Evolutionary conservation across 37 sponge, comb jelly and placozoan genomes (phyloP), one percentile per base, ranked within the genome.

Genomic region (Amphimedon queenslandica): DNA sequence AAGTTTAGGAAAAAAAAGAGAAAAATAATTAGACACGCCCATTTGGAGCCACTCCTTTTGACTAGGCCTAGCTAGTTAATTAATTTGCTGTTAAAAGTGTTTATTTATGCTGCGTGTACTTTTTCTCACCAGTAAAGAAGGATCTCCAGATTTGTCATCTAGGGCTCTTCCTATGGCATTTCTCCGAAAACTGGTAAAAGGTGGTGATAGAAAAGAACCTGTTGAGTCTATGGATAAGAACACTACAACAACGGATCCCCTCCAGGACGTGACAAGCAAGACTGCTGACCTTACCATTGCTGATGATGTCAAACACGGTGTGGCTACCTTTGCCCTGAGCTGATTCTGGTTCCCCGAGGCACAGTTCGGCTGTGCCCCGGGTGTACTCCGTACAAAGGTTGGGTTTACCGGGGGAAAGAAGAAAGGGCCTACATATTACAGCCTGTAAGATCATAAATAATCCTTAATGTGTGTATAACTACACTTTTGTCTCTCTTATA

Each of bases 331-430:
- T 32, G 97, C 97, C 1, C 77, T 96, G 39, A 96, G 97, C 97
- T 96, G 97, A 96, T 96, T 96, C 79, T 96, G 97, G 97, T 96
- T 96, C 74, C 97, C 97, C 85, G 97, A 96, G 91, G 93, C 97
- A 51, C 97, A 96, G 94, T 93, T 90, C 68, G 97, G 90, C 82
- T 60, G 91, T 75, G 93, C 81, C 85, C 76, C 78, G 67, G 97
- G 97, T 55, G 94, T 96, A 43, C 82, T 96, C 13, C 83, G 79
- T 24, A 93, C 97, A 40, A 82, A 72, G 63, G 97, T 96, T 40
- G 97, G 97, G 64, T 96, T 90, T 76, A 90, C 97, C 20, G 97
- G 97, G 8, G 97, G 97, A 42, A 82, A 83, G 70, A 96, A 92
- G 40, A 79, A 55, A 35, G 75, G 72, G 64, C 97, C 97, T 32